Base-by-base conservation (phyloP, 2,888 invertebrate genomes). In the Odontocolon sp. region DNA sequence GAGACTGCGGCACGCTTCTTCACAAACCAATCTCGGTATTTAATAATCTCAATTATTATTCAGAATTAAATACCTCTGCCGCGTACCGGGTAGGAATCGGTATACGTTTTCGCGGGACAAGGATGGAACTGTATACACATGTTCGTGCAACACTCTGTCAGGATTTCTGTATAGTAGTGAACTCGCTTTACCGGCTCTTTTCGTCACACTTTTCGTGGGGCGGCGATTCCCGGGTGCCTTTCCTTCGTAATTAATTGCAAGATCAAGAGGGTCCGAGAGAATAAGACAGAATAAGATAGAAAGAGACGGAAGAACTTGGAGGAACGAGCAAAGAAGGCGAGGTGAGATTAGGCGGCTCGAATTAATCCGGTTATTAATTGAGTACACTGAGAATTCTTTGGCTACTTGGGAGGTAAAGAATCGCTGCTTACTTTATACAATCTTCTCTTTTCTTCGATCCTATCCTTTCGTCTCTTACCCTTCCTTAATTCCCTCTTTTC, bases 331-430 rank as follows among this genome's bases (percentile, higher is more conserved):
- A 54, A 40, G 54, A 54, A 38, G 33, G 28, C 31, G 50, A 50
- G 54, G 54, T 63, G 45, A 79, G 80, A 80, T 82, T 82, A 82
- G 78, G 57, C 70, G 78, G 56, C 69, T 73, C 67, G 77, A 80
- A 84, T 83, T 84, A 84, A 84, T 83, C 80, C 81, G 79, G 74
- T 80, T 84, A 83, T 85, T 85, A 85, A 85, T 85, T 81, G 82
- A 80, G 81, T 77, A 80, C 74, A 69, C 66, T 42, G 61, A 69
- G 21, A 72, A 61, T 73, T 78, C 71, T 76, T 77, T 28, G 47
- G 67, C 56, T 64, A 59, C 75, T 71, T 69, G 73, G 78, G 76
- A 71, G 79, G 73, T 78, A 77, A 73, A 76, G 61, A 79, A 77
- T 79, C 75, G 72, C 71, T 72, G 71, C 73, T 78, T 78, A 74